These are phyloP conservation scores for Terebella lapidaria DNA, from an alignment of 2,888 invertebrate species.

Conservation along the genomic window DNA sequence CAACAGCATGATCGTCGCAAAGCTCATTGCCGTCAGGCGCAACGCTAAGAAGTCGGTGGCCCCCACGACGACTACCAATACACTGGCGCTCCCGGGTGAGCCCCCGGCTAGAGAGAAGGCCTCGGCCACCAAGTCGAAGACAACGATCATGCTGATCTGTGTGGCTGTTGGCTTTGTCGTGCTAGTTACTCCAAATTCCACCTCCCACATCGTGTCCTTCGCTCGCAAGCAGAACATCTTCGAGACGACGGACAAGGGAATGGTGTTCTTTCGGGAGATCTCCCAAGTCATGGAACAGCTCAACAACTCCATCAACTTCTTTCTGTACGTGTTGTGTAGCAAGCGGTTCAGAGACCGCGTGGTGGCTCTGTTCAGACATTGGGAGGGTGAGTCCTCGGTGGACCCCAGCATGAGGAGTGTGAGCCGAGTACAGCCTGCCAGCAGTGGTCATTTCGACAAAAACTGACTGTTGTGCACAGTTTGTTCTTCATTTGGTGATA, in stretches of 20 bases:
- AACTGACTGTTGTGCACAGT: no score
- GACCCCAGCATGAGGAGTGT: no score
- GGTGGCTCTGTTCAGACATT: constrained; percentile 15
- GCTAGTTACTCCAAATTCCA: constrained; percentile 29
- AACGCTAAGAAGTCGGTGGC: neutral
- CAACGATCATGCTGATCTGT: constrained; percentile 31
- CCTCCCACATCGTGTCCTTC: constrained; percentile 27
- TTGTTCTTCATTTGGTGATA: no score
- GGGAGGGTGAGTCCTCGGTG: no score
- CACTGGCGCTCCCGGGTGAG: neutral
- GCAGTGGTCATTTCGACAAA: no score
- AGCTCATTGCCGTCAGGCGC: constrained; percentile 9
- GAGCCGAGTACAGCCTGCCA: no score
- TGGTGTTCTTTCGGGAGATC: constrained; percentile 28
- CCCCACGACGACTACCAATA: neutral
- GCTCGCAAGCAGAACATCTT: constrained; percentile 25
- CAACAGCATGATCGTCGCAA: constrained; percentile 24
- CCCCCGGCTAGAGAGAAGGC: neutral
- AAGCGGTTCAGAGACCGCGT: constrained; percentile 25
- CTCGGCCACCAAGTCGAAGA: neutral
- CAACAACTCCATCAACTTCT: constrained; percentile 37
- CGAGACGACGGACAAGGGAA: constrained; percentile 18
- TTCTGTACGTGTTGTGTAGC: constrained; percentile 32
- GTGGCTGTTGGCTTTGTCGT: constrained; percentile 29
- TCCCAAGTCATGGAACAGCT: constrained; percentile 33